Percentiles rank a stretch among this genome's conserved stretches.
Evolutionary conservation across 2,113 vertebrate species (phyloP).

Genomic region (Microtus montanus): DNA sequence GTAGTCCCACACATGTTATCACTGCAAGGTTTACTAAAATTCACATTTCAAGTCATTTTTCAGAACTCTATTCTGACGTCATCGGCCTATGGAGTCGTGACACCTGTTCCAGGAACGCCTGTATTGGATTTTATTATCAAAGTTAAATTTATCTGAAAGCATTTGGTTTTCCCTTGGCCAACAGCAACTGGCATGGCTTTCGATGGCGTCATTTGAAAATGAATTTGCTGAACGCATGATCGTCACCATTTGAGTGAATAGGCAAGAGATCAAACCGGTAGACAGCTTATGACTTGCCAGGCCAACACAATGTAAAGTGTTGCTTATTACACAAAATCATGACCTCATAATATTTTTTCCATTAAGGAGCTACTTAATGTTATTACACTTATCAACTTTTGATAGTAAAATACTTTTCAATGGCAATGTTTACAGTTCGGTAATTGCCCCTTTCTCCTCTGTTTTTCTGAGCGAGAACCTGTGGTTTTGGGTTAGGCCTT

Average conservation of each 20-base stretch:
- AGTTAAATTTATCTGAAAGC: slow-evolving; percentile 3
- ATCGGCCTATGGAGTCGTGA: neutral
- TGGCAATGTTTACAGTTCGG: neutral
- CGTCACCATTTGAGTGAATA: neutral
- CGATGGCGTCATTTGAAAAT: neutral
- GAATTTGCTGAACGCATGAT: neutral
- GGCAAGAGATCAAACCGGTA: neutral
- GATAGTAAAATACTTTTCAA: neutral
- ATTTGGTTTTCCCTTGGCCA: neutral
- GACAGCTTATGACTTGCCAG: neutral
- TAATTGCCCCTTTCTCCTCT: neutral
- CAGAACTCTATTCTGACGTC: neutral
- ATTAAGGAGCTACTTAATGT: neutral
- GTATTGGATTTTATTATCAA: neutral
- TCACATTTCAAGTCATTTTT: neutral
- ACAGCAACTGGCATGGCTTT: neutral
- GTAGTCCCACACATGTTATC: neutral
- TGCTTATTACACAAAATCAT: neutral
- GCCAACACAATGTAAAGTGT: neutral
- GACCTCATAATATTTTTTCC: neutral
- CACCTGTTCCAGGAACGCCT: neutral
- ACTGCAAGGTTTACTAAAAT: neutral
- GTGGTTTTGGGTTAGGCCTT: neutral
- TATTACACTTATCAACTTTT: neutral
- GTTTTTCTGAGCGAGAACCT: neutral